These are phyloP conservation scores for Ernsta delagoae DNA, from an alignment of 2,888 invertebrate genomes.

Conservation along the genomic window DNA sequence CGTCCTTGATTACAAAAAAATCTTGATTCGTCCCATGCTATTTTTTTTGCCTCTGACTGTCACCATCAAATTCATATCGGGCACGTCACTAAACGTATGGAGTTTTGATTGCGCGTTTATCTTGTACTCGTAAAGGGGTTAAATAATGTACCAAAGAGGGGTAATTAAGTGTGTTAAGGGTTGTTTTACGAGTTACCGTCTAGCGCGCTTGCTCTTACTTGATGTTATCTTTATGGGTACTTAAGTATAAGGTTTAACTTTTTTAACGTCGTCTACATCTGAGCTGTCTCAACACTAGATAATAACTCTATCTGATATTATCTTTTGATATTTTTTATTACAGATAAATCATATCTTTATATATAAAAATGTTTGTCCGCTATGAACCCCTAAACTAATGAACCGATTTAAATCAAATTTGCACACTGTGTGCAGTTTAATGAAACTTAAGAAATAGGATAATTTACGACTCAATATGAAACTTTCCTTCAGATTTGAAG, in stretches of 20 bases:
- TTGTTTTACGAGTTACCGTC: slow-evolving; percentile 10
- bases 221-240: background rate
- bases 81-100: slow-evolving; percentile 45
- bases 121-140: slow-evolving; percentile 20
- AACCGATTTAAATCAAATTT: too few species aligned
- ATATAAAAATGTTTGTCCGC: too few species aligned
- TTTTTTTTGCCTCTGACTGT: slow-evolving; percentile 31
- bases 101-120: slow-evolving; percentile 51
- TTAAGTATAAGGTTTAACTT: background rate
- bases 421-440: too few species aligned
- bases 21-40: too few species aligned
- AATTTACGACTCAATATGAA: too few species aligned
- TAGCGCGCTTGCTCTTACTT: background rate
- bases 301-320: too few species aligned
- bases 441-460: too few species aligned
- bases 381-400: too few species aligned
- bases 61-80: slow-evolving; percentile 52
- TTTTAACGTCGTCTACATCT: background rate
- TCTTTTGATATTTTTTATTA: too few species aligned
- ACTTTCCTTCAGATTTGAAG: too few species aligned
- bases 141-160: slow-evolving; percentile 5
- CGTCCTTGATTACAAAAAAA: too few species aligned
- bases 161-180: slow-evolving; percentile 11
- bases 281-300: background rate
- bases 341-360: too few species aligned